A percentile compares a stretch with the other conserved stretches of the same genome.
Conservation (phyloP, 23 tunicate genomes). For the Trididemnum clinides region DNA sequence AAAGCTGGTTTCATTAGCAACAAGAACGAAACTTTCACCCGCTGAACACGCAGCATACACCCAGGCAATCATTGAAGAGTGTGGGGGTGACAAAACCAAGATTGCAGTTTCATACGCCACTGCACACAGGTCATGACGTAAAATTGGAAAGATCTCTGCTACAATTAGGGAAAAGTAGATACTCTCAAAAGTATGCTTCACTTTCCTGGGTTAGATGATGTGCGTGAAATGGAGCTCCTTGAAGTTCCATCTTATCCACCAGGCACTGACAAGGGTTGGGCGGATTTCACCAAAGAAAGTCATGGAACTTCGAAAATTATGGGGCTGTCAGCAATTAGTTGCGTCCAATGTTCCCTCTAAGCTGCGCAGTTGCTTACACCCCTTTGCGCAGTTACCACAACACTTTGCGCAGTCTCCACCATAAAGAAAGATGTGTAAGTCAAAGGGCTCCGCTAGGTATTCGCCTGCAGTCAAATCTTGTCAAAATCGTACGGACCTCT, state of each 20-base stretch:
- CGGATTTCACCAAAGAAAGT: neutral
- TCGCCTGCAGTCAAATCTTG: too few species aligned
- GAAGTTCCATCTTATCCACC: neutral
- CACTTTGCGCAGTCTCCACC: too few species aligned
- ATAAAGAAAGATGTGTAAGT: too few species aligned
- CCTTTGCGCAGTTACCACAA: too few species aligned
- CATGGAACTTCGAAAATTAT: neutral
- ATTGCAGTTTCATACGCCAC: conserved; percentile 14
- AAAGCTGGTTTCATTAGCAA: conserved; percentile 8
- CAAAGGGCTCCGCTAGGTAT: too few species aligned
- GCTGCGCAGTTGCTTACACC: too few species aligned
- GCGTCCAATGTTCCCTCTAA: too few species aligned
- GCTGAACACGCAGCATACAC: conserved; percentile 18
- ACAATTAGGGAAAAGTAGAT: neutral
- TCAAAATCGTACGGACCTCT: too few species aligned
- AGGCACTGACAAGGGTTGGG: neutral
- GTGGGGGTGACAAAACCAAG: conserved; percentile 8
- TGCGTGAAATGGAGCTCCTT: neutral
- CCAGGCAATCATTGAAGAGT: conserved; percentile 8
- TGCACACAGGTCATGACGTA: conserved; percentile 9
- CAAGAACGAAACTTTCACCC: neutral
- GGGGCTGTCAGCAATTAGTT: conserved; percentile 1
- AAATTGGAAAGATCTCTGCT: neutral
- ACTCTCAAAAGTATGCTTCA: too few species aligned
- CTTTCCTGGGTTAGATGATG: too few species aligned